Percentiles rank a stretch among this genome's conserved stretches.
These are phyloP conservation scores for Sturmia bella DNA, from an alignment of 2,888 invertebrate species.

Conservation along the genomic window DNA sequence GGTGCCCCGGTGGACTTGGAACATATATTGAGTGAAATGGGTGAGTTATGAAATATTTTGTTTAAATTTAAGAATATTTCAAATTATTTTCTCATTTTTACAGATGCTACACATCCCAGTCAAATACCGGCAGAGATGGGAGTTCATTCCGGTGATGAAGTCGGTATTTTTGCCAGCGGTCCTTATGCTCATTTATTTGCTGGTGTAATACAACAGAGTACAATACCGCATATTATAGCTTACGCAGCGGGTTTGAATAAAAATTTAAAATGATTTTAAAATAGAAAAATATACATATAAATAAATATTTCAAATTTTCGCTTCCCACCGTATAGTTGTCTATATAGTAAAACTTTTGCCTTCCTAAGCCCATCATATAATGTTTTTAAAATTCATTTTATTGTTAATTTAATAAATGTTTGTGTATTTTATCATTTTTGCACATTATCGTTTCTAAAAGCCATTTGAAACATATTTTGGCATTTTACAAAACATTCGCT, in stretches of 20 bases:
- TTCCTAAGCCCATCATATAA: too few species aligned
- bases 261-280: not conserved
- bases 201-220: slow-evolving; percentile 89
- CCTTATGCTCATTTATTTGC: slow-evolving; percentile 90
- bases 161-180: slow-evolving; percentile 88
- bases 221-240: slow-evolving; percentile 88
- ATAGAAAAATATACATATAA: too few species aligned
- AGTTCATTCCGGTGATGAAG: slow-evolving; percentile 90
- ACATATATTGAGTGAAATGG: slow-evolving; percentile 20
- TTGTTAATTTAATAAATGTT: too few species aligned
- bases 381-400: too few species aligned
- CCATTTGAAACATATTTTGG: too few species aligned
- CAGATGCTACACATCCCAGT: slow-evolving; percentile 72
- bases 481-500: too few species aligned
- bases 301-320: too few species aligned
- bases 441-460: too few species aligned
- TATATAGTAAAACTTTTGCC: too few species aligned
- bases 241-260: slow-evolving; percentile 88
- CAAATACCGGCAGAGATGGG: slow-evolving; percentile 81
- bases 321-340: too few species aligned
- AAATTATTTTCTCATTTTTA: not conserved
- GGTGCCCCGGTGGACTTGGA: slow-evolving; percentile 74
- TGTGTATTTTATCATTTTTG: too few species aligned
- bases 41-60: slow-evolving; percentile 2
- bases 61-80: not conserved